Evolutionary conservation across 2,113 vertebrate genomes (phyloP), one percentile per base, ranked within the genome.

Genomic region (Antennarius striatus): DNA sequence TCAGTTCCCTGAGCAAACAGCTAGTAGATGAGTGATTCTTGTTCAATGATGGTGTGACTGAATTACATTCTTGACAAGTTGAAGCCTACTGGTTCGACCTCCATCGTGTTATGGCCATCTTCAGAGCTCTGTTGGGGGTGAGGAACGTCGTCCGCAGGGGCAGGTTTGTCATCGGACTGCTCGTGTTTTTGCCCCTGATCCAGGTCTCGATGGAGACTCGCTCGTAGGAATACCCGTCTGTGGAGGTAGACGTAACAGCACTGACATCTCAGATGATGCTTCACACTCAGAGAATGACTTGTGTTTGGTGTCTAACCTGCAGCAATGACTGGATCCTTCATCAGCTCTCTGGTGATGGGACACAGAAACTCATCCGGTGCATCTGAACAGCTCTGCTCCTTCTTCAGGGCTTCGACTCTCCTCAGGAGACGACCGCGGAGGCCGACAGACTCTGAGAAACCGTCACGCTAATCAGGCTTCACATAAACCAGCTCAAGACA

Each of bases 201-300:
- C 95, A 98, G 2, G 88, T 93, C 86, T 98, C 94, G 8, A 98
- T 95, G n/a, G 95, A 95, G 48, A 93, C 93, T 22, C 92, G 91
- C 87, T 98, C 96, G 22, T 96, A 98, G 8, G 96, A 99, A 76
- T 94, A 98, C 5, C 96, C 96, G 77, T 97, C 97, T 99, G 72
- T 78, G 89, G 73, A 22, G 63, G 13, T 0, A 55, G 45, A 61
- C 30, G 42, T 22, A 58, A 22, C 6, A 39, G 15, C 36, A 8
- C 5, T 4, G 14, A 54, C 53, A 12, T 13, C 4, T 12, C 29
- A 53, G 10, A 53, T 36, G 32, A 36, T 36, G 32, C 32, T 36
- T 4, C 1, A 4, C 4, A 1, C 9, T n/a, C 2, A 13, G 9
- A 48, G 17, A 54, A 32, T 13, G 14, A 69, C 6, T 14, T 1